Evolutionary conservation across 2,797 vertebrate species (phyloP), one percentile per base, ranked within the genome.

Genomic region (Acanthiza pusilla): DNA sequence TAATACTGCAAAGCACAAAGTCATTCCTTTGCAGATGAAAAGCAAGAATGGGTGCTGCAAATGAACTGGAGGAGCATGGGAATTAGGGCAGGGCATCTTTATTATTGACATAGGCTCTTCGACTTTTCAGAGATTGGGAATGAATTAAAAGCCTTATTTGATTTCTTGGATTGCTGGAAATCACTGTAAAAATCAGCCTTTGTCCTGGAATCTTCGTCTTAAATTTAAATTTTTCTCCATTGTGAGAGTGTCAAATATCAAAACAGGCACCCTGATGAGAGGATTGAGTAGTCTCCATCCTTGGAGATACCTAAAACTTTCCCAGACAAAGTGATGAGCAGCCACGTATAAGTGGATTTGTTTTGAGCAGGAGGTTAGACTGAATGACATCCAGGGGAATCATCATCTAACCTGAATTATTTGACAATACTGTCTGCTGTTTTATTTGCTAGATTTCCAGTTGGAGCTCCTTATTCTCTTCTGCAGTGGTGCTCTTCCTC

Each of bases 391-490:
- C 21, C 16, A 25, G 19, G 13, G 5, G 2, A 25, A 21, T 43
- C 16, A 79, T 70, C 68, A 79, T 70, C 68, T 36, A 76, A 45
- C 40, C 43, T 85, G 40, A 88, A 55, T 79, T 76, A 51, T 89
- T 73, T 89, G 17, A 32, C 40, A 13, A 29, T 68, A 11, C 18
- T 62, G 3, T 61, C n/a, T 68, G n/a, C 18, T 71, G 9, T 14
- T 65, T 65, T 72, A 13, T 76, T 89, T 70, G 4, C 27, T 58
- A 25, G 14, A 66, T 68, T 65, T 12, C 5, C n/a, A 57, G 1
- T 14, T 66, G 25, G 26, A 76, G 22, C 8, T 45, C 2, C 1
- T 65, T 75, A 14, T 20, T 92, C 13, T 36, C 8, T 68, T 84
- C 32, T 78, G 32, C 48, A 42, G 22, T 40, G 9, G 10, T 26